A percentile compares a stretch with the other conserved stretches of the same genome.
Conservation (phyloP, 1,140 invertebrate species). For the Acyrthosiphon pisum region DNA sequence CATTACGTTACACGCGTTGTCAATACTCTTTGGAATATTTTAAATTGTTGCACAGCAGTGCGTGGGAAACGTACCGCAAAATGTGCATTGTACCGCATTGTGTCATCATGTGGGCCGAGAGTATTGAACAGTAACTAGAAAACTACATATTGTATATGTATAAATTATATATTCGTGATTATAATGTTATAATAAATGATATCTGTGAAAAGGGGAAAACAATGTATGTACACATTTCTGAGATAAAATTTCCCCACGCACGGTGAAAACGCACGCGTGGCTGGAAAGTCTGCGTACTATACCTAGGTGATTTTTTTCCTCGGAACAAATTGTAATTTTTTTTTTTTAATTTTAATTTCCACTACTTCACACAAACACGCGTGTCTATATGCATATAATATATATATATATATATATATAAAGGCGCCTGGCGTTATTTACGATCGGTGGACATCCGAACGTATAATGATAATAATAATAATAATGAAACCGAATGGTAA, state of each 20-base stretch:
- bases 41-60: no score
- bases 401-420: not conserved
- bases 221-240: not conserved
- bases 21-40: not conserved
- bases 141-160: not conserved
- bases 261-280: not conserved
- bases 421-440: not conserved
- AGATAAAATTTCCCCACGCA: not conserved
- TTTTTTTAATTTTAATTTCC: slow-evolving; percentile 23
- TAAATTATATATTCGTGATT: not conserved
- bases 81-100: not conserved
- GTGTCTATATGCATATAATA: not conserved
- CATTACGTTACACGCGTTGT: not conserved
- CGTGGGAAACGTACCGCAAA: not conserved
- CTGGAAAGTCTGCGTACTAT: not conserved
- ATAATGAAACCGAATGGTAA: slow-evolving; percentile 33
- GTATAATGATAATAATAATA: not conserved
- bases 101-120: not conserved
- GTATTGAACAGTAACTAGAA: not conserved
- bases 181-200: not conserved
- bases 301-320: not conserved
- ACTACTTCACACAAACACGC: not conserved
- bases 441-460: slow-evolving; percentile 40
- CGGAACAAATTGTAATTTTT: slow-evolving; percentile 29
- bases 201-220: not conserved